Evolutionary conservation across 2,113 vertebrate genomes (phyloP), one percentile per base, ranked within the genome.

Genomic region (Aleadryas rufinucha): DNA sequence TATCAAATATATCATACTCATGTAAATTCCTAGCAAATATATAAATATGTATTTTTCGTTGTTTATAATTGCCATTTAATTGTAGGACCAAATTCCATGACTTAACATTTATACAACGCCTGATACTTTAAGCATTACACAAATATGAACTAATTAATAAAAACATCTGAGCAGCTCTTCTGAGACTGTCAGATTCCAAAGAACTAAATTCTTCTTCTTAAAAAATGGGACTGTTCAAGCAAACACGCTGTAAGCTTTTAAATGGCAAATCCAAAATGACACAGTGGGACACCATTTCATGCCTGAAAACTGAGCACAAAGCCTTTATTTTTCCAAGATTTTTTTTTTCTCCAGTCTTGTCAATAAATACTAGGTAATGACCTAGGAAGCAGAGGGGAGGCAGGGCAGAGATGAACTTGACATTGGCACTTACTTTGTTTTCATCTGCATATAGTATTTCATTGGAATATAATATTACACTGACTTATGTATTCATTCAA

Each of bases 131-230:
- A 96, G 93, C 84, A 82, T 82, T 94, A 42, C 37, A 85, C 93
- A 97, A 96, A 96, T 95, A 95, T 82, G 89, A 96, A 76, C 89
- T 96, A 95, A 96, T 96, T 92, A 95, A 96, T 95, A 94, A 93
- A 96, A 96, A 87, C 87, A 71, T 97, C 94, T 96, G 91, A 95
- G 87, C 35, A 89, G 41, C 53, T 54, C 87, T 97, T 97, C 69
- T 82, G 93, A 94, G 95, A 89, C 94, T 87, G 89, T 69, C 61
- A 89, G 68, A 70, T 86, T 92, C 91, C 96, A 94, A 72, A 95
- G 87, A 91, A 91, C 61, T 84, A 69, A 89, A 92, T 87, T 96
- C 53, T 57, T 84, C 50, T 56, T 93, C 84, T 76, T 71, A 65
- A 84, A 71, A 93, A 78, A 37, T 2, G 15, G 37, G 41, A 45